Base-by-base conservation (phyloP, 2,797 vertebrate species). In the Falco berigora region DNA sequence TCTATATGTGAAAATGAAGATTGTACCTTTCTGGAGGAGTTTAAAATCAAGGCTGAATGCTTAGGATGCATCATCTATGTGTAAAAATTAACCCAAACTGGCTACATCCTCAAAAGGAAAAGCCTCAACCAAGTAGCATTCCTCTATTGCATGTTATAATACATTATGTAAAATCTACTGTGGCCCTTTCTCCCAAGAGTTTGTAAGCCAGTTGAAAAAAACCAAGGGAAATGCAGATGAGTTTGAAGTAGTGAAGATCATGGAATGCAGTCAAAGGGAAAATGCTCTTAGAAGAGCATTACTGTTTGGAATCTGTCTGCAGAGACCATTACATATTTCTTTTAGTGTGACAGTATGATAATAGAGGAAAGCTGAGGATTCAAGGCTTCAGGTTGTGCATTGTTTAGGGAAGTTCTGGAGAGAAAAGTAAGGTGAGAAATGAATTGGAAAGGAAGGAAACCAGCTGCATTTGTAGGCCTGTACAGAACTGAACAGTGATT, bases 291-390 rank as follows among this genome's bases (percentile, higher is more conserved):
- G 14, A 24, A 27, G 44, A 21, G 19, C 20, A 10, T 55, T 73
- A 20, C 28, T 90, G 17, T 76, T 87, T 27, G 18, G 30, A n/a
- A 8, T 79, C 34, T 58, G 14, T 73, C 25, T 4, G 3, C 34
- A 50, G 63, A 58, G 52, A 66, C 21, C 0, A 0, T 21, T 58
- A 3, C 18, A 2, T 42, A 1, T 72, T 84, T 63, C 14, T 67
- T 77, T 34, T 30, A 9, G 8, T 38, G 34, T 63, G 42, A 2
- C 21, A 7, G 36, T 36, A 14, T 32, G 25, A 32, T 42, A n/a
- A 12, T 19, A 27, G 28, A 55, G 50, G n/a, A 63, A 30, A 55
- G 10, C 32, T 69, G 55, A 49, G 23, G 0, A 1, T 73, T 94
- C 40, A 38, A 14, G 44, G 22, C 13, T 50, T 50, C 9, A 24